A percentile compares a stretch with the other conserved stretches of the same genome.
Conservation (phyloP, 2,113 vertebrate species). For the Phalacrocorax brasilianus region DNA sequence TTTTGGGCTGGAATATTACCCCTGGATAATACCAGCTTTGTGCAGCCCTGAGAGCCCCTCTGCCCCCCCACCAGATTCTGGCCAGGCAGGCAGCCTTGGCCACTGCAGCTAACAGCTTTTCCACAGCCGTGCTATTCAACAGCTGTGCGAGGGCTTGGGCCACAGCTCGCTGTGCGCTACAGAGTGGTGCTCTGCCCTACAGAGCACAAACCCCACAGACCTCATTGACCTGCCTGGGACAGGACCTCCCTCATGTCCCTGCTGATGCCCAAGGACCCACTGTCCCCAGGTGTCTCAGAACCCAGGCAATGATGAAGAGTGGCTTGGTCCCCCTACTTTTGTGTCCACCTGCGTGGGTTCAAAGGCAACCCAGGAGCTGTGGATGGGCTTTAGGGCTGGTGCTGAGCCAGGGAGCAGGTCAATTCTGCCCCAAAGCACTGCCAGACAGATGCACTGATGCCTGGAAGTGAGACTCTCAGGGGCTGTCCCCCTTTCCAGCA, state of each 20-base stretch:
- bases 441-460: fast-evolving
- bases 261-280: background rate
- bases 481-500: background rate
- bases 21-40: slow-evolving; percentile 23
- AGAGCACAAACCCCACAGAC: background rate
- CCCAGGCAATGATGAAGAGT: background rate
- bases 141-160: background rate
- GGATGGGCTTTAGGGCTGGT: background rate
- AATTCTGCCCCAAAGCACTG: background rate
- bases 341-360: background rate
- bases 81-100: background rate
- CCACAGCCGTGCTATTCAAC: background rate
- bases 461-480: background rate
- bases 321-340: background rate
- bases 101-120: background rate
- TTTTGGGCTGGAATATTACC: background rate
- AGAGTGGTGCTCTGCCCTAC: background rate
- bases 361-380: background rate
- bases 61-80: background rate
- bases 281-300: background rate
- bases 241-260: fast-evolving
- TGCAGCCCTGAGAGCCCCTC: background rate
- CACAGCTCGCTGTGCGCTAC: fast-evolving
- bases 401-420: background rate
- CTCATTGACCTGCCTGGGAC: fast-evolving